Conservation (phyloP, 2,888 invertebrate genomes). For the Dioctria linearis region DNA sequence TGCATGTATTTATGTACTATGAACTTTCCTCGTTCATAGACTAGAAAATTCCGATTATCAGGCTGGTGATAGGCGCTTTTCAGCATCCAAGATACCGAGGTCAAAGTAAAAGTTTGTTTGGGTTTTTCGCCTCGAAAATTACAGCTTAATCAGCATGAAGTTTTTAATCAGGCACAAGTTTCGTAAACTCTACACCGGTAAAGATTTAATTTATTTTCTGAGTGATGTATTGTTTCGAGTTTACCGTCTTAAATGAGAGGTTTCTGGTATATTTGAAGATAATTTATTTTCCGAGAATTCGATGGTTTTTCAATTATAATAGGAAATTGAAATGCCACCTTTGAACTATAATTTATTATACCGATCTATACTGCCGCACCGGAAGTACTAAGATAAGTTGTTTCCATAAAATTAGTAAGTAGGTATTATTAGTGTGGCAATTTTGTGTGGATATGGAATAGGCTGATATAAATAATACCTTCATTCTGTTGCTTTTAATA, state of each 20-base stretch:
- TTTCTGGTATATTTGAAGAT: not conserved
- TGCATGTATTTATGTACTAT: not conserved
- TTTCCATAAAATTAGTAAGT: too few species aligned
- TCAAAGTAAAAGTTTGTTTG: slow-evolving; percentile 52
- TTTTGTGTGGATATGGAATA: too few species aligned
- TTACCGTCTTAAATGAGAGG: not conserved
- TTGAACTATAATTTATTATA: too few species aligned
- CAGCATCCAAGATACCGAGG: not conserved
- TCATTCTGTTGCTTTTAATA: too few species aligned
- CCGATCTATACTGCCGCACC: too few species aligned
- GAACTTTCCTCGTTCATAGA: slow-evolving; percentile 39
- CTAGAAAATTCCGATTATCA: slow-evolving; percentile 47
- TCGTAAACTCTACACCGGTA: not conserved
- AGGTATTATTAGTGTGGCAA: too few species aligned
- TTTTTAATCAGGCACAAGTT: slow-evolving; percentile 39
- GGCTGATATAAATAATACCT: too few species aligned
- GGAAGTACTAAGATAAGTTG: too few species aligned
- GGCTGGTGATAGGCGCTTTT: slow-evolving; percentile 7
- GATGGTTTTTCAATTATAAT: too few species aligned
- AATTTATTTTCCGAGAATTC: not conserved
- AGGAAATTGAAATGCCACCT: too few species aligned
- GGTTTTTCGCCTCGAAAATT: slow-evolving; percentile 46
- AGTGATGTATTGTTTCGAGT: slow-evolving; percentile 9
- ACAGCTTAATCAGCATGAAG: slow-evolving; percentile 44
- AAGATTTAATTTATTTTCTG: slow-evolving; percentile 4